A percentile compares a stretch with the other conserved stretches of the same genome.
Evolutionary conservation across 2,113 vertebrate genomes (phyloP).

Genomic region (Myiopsitta monachus): DNA sequence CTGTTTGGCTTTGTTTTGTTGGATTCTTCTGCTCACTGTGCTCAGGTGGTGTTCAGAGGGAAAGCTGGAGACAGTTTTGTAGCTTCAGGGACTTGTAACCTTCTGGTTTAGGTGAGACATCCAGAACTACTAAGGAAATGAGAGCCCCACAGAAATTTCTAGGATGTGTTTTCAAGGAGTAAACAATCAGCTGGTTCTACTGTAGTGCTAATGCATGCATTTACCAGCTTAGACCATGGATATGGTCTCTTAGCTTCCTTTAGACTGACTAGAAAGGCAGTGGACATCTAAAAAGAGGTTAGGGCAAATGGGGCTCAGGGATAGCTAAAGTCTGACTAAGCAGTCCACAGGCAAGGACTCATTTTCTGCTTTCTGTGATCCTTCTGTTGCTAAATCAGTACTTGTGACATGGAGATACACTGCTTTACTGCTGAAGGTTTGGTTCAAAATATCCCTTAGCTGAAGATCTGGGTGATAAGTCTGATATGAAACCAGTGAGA

Average conservation of each 20-base stretch:
- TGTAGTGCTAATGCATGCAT: not conserved
- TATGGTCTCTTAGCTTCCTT: not conserved
- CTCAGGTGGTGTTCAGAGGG: not conserved
- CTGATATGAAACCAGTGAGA: not conserved
- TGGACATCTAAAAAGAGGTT: not conserved
- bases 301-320: not conserved
- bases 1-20: conserved; percentile 40
- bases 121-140: not conserved
- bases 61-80: not conserved
- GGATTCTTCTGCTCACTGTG: conserved; percentile 10
- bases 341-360: not conserved
- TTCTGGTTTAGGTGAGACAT: not conserved
- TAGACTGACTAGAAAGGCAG: not conserved
- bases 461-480: not conserved
- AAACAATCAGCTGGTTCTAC: not conserved
- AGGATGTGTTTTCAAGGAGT: not conserved
- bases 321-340: not conserved
- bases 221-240: not conserved
- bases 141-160: not conserved
- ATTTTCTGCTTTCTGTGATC: not conserved
- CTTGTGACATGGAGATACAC: not conserved
- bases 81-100: not conserved
- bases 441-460: not conserved
- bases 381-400: not conserved
- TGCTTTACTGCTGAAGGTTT: not conserved